A percentile compares a stretch with the other conserved stretches of the same genome.
These are phyloP conservation scores for Sporophila hypoxantha DNA, from an alignment of 2,113 vertebrate genomes.

Conservation along the genomic window DNA sequence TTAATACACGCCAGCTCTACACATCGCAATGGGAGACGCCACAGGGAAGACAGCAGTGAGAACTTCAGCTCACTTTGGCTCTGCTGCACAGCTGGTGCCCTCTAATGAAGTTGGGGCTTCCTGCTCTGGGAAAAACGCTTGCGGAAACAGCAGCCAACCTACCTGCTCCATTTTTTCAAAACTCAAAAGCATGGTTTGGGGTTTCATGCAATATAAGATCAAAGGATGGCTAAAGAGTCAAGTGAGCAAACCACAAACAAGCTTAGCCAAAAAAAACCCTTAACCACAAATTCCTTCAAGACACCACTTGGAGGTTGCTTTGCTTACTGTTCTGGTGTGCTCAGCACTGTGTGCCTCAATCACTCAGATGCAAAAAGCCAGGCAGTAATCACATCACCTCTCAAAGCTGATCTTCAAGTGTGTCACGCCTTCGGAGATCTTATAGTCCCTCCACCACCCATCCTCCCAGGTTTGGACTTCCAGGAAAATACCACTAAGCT, in stretches of 20 bases:
- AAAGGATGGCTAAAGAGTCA: not conserved
- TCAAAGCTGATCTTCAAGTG: not conserved
- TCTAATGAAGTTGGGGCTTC: not conserved
- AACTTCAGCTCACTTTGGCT: not conserved
- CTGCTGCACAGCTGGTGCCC: not conserved
- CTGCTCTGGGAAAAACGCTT: not conserved
- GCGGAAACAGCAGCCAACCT: not conserved
- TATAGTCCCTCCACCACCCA: not conserved
- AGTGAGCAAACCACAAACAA: not conserved
- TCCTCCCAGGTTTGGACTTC: not conserved
- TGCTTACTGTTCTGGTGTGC: not conserved
- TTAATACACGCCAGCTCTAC: not conserved
- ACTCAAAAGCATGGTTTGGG: not conserved
- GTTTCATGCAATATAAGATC: not conserved
- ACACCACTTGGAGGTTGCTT: not conserved
- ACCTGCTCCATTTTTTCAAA: constrained; percentile 7
- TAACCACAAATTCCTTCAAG: not conserved
- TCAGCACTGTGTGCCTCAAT: not conserved
- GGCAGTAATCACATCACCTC: not conserved
- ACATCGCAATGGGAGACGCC: not conserved
- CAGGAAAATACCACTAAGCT: not conserved
- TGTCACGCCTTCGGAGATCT: not conserved
- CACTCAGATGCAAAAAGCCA: not conserved
- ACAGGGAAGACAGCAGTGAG: not conserved
- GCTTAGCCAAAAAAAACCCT: not conserved